phyloP scores from a whole-genome alignment of 2,888 invertebrate genomes.

The Nebria salina region DNA sequence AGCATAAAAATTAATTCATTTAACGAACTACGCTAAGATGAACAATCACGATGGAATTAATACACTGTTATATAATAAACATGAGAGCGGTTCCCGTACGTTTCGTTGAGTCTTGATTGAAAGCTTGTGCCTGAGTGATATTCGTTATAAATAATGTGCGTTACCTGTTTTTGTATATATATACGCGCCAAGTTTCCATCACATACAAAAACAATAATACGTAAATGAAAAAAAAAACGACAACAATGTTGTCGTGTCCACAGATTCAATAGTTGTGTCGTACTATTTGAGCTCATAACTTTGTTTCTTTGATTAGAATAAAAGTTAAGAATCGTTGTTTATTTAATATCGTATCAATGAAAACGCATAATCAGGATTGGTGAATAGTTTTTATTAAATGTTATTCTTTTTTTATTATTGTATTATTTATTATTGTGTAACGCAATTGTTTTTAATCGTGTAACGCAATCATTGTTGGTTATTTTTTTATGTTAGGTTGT shows the following conservation, averaged over 20 bases:
- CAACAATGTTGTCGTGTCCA: constrained; percentile 30
- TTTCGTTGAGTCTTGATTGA: constrained; percentile 36
- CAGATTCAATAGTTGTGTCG: constrained; percentile 29
- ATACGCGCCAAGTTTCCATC: constrained; percentile 29
- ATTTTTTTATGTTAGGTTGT: constrained; percentile 43
- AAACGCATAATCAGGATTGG: constrained; percentile 6
- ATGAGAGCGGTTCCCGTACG: constrained; percentile 8
- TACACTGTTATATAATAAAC: neutral
- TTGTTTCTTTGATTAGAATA: neutral
- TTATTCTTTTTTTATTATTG: constrained; percentile 41
- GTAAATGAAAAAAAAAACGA: neutral
- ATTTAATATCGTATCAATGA: neutral
- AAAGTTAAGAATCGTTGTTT: neutral
- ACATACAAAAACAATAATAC: constrained; percentile 25
- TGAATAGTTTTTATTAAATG: constrained; percentile 44
- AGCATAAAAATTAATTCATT: too few relatives aligned
- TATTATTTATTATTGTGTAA: constrained; percentile 46
- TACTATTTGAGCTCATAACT: constrained; percentile 21
- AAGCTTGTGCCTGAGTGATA: constrained; percentile 46
- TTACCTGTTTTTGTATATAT: constrained; percentile 43
- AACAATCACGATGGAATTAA: neutral
- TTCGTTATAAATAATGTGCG: constrained; percentile 39
- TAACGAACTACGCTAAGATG: neutral
- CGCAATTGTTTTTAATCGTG: constrained; percentile 35
- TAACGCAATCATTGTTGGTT: constrained; percentile 46